Base-by-base conservation (phyloP, 2,888 invertebrate species). In the Drosophila villosipedis region DNA sequence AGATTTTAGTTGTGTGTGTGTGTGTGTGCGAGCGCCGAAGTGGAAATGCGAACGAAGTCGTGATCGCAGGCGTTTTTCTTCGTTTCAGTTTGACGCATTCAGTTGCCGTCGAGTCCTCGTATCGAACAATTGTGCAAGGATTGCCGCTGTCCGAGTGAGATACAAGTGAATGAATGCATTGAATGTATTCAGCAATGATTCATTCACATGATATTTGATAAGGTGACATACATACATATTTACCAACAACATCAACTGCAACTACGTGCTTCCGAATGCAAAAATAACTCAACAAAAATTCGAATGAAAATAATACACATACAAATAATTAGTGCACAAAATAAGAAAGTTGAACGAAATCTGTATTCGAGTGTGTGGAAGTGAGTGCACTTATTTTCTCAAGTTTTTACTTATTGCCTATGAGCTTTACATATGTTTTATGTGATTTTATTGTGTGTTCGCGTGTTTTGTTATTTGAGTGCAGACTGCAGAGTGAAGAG, bases 61-160 rank as follows among this genome's bases (percentile, higher is more conserved):
- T 76, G 84, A 84, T 84, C 84, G 87, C 80, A 70, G 47, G 60
- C 58, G 72, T 59, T 47, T 57, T 28, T 9, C 39, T n/a, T 28
- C 55, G 71, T 82, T 83, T 84, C 66, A 76, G 78, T 55, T 70
- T 58, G 54, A 72, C 73, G 68, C 54, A 53, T 71, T 76, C 66
- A 84, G 80, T 89, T 80, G 73, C 65, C 66, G 60, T 69, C 49
- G 78, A 84, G 75, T 89, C 72, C 80, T 74, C 65, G 78, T 47
- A 50, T 53, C 28, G 68, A 60, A 41, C 58, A 43, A 81, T 66
- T 70, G 78, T 79, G 72, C 62, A 72, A 73, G 68, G 67, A 69
- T 58, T 69, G 39, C 31, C 39, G 31, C 47, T 37, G 43, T 43
- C 41, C 41, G 22, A 59, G 37, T 59, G 47, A 54, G 54, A 25